A percentile compares a stretch with the other conserved stretches of the same genome.
Evolutionary conservation across 2,797 vertebrate species (phyloP).

Genomic region (Brachyalestes nurse): DNA sequence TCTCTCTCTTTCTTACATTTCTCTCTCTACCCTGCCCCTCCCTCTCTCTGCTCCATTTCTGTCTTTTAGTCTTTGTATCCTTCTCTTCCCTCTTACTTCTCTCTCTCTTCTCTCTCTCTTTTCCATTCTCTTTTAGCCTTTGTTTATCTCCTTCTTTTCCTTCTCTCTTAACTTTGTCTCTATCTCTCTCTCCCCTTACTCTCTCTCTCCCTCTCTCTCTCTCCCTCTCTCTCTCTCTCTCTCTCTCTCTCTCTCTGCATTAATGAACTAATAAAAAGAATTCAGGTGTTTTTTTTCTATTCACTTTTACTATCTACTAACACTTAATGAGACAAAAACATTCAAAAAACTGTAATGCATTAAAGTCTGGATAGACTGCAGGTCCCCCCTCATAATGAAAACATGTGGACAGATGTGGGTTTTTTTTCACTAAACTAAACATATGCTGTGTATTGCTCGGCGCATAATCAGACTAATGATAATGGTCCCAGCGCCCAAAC

Average conservation of each 20-base stretch:
- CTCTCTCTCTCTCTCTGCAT: not conserved
- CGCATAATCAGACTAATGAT: not conserved
- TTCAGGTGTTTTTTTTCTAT: too few relatives aligned
- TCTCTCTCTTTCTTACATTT: not conserved
- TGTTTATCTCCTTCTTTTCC: not conserved
- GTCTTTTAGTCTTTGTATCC: too few relatives aligned
- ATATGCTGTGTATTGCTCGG: not conserved
- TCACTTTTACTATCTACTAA: too few relatives aligned
- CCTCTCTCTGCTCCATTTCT: too few relatives aligned
- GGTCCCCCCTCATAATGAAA: not conserved
- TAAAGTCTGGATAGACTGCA: too few relatives aligned
- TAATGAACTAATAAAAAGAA: not conserved
- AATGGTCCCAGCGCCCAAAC: not conserved
- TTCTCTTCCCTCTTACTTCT: not conserved
- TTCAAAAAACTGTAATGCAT: too few relatives aligned
- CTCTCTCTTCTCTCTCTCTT: not conserved
- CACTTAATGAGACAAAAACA: too few relatives aligned
- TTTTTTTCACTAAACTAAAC: not conserved
- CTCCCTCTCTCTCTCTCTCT: not conserved
- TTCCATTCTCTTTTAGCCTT: not conserved
- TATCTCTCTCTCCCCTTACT: not conserved
- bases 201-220: too few relatives aligned
- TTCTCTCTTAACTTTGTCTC: not conserved
- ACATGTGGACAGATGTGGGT: not conserved
- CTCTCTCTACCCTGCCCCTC: too few relatives aligned